phyloP scores from a whole-genome alignment of 2,113 vertebrate genomes.

The Pseudorasbora parva region DNA sequence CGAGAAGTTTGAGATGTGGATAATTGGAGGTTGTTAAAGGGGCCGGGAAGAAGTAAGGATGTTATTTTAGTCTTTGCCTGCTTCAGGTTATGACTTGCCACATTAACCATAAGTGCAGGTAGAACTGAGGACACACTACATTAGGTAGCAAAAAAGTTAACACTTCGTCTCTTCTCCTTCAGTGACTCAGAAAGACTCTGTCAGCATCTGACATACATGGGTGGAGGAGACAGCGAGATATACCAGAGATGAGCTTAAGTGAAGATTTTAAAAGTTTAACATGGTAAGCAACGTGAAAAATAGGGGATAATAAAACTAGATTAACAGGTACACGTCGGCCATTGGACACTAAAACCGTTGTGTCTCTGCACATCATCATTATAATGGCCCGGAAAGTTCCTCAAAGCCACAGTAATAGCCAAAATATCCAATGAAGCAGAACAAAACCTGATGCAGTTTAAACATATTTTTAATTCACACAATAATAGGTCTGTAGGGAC shows the following conservation, averaged over 20 bases:
- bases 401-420: background rate
- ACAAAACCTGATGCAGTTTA: slow-evolving; percentile 31
- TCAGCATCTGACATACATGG: slow-evolving; percentile 50
- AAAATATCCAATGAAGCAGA: slow-evolving; percentile 35
- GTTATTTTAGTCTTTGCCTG: slow-evolving; percentile 50
- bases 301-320: slow-evolving; percentile 3
- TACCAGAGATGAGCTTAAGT: background rate
- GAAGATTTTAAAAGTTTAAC: slow-evolving; percentile 11
- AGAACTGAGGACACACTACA: slow-evolving; percentile 41
- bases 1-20: slow-evolving; percentile 11
- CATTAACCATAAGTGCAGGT: slow-evolving; percentile 52
- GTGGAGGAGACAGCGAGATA: background rate
- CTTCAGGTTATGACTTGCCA: slow-evolving; percentile 41
- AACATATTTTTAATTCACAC: slow-evolving; percentile 28
- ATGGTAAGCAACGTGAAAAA: background rate
- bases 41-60: background rate
- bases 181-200: slow-evolving; percentile 31
- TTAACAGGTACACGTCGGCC: background rate
- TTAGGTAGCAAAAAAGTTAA: slow-evolving; percentile 32
- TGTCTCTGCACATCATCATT: slow-evolving; percentile 22
- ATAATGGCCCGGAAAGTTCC: slow-evolving; percentile 7
- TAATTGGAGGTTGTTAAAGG: slow-evolving; percentile 43
- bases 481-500: slow-evolving; percentile 31
- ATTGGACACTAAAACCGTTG: background rate
- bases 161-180: slow-evolving; percentile 4